Base-by-base conservation (phyloP, 2,113 vertebrate species). In the Hylia prasina region DNA sequence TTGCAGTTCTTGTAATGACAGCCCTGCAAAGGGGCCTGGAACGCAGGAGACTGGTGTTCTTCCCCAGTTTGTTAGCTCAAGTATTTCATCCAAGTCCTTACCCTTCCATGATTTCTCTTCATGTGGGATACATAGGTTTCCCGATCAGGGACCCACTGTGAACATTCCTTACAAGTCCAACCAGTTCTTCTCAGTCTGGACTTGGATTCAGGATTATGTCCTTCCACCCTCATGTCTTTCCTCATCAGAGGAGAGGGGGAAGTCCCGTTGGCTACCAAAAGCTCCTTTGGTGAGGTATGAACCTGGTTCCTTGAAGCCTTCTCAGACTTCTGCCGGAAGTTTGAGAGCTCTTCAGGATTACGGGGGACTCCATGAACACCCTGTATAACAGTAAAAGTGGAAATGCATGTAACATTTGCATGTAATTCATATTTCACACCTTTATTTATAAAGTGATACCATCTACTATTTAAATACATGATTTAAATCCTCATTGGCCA, bases 81-180 rank as follows among this genome's bases (percentile, higher is more conserved):
- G 17, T 9, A 25, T 72, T 87, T 37, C 20, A 57, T 9, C 33
- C 17, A 31, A 87, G 28, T 51, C 54, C 97, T 97, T 93, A 99
- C 99, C 98, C 98, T 99, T 54, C 98, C 98, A 3, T 99, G 99
- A 89, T 90, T 98, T 96, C 97, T 98, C 95, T 99, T 99, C 98
- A 99, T 98, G 87, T 99, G 99, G 72, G 98, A 98, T 82, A 99
- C 98, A 0, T 98, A 99, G n/a, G 98, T 97, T 65, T 99, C 99
- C 73, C 99, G 96, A 61, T 99, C 99, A 0, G 98, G 97, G n/a
- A 99, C 97, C 98, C 98, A 98, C 94, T 99, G 98, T 13, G 98
- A 98, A 97, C 99, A 99, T 39, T 99, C 98, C 63, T 97, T 98
- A 94, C 99, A 99, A 18, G 98, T 99, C 99, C 99, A 99, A 71